A percentile compares a stretch with the other conserved stretches of the same genome.
Conservation (phyloP, 1,140 invertebrate species). For the Cyrtorhinus lividipennis region DNA sequence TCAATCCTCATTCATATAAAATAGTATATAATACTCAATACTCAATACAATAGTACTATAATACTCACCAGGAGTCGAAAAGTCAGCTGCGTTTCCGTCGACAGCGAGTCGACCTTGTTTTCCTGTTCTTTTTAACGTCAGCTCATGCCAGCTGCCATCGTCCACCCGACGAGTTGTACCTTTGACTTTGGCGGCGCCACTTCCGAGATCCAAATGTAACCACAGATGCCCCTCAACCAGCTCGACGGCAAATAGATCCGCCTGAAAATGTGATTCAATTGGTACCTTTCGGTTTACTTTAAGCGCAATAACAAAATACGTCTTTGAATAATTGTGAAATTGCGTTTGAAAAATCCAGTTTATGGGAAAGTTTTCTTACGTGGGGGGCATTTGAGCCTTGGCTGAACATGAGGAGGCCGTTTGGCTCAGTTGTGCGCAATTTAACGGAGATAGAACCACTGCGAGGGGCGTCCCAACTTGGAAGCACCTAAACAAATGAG, state of each 20-base stretch:
- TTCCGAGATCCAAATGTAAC: conserved; percentile 79
- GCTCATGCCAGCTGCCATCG: conserved; percentile 84
- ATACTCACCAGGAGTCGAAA: conserved; percentile 58
- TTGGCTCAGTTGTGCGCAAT: conserved; percentile 84
- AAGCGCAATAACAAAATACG: too few species aligned
- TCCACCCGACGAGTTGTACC: conserved; percentile 68
- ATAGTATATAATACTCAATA: too few species aligned
- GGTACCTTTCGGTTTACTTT: too few species aligned
- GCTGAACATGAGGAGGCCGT: conserved; percentile 86
- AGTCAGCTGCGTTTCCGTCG: conserved; percentile 76
- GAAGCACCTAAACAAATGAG: conserved; percentile 58
- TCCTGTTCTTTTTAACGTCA: conserved; percentile 61
- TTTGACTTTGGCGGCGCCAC: conserved; percentile 71
- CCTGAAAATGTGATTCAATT: too few species aligned
- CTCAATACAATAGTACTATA: too few species aligned
- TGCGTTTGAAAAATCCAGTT: too few species aligned
- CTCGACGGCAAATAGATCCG: conserved; percentile 86
- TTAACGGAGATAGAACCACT: conserved; percentile 81
- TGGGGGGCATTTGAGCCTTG: conserved; percentile 55
- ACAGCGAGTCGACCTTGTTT: conserved; percentile 76
- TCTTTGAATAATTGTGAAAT: too few species aligned
- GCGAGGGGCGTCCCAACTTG: conserved; percentile 73
- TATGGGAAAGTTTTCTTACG: conserved; percentile 21
- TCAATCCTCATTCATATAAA: too few species aligned
- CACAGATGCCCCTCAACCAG: conserved; percentile 85